Base-by-base conservation (phyloP, 2,113 vertebrate genomes). In the Anguilla japonica region DNA sequence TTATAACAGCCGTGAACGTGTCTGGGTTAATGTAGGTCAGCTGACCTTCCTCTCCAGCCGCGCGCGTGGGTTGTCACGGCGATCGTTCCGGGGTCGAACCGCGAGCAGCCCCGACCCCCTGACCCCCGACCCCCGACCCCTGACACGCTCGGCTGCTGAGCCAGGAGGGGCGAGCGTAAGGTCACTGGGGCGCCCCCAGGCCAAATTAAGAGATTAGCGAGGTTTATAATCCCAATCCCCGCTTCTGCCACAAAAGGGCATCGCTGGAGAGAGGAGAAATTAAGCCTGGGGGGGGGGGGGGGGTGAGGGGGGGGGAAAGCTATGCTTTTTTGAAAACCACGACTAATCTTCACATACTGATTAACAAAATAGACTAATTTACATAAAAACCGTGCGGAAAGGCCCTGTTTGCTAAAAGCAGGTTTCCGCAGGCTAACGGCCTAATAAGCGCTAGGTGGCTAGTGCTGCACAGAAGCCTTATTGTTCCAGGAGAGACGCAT, bases 1-100 rank as follows among this genome's bases (percentile, higher is more conserved):
- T 26, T 41, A 5, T 43, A 41, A 46, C 79, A 26, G 41, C 43
- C 15, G 11, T 22, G 41, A 22, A 43, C 43, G 41, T 15, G 20
- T 20, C 43, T 81, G 39, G 34, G 18, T 81, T 83, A 83, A 83
- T 53, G 26, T 56, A 56, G 56, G 82, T 83, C 53, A 53, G n/a
- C 56, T 20, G 56, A 20, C 50, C 46, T 15, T 34, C 7, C 26
- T 83, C 41, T 4, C 41, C 29, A 7, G 43, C 40, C 22, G 16
- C 13, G 53, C 56, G 82, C 41, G 43, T 14, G 22, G n/a, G 82
- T 43, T 53, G 41, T 56, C 29, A 18, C 13, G 16, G n/a, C 18
- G 34, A 40, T 40, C 39, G 13, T 40, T 80, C 41, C 4, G 0
- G 29, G 79, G 79, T 4, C 43, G n/a, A 41, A 43, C 40, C 40